Evolutionary conservation across 2,113 vertebrate genomes (phyloP), one percentile per base, ranked within the genome.

Genomic region (Centrocercus urophasianus): DNA sequence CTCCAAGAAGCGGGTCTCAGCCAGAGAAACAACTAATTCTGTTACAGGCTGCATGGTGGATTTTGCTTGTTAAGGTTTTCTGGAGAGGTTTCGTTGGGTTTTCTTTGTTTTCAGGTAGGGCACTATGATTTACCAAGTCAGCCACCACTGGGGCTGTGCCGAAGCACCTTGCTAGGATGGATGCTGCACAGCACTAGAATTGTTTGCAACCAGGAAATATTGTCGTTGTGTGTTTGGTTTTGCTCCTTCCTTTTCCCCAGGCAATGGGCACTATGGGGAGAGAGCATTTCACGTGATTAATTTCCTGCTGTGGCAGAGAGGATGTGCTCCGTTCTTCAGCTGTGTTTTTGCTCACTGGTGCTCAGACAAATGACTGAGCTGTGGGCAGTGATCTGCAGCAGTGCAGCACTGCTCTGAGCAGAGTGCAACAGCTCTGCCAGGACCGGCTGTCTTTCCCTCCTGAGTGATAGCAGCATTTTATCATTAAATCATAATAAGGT

Each of bases 341-440:
- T 77, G 45, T 86, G 67, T 43, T 90, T 92, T 79, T 90, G 67
- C 73, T 92, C 77, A 57, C 11, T 66, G 73, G 50, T 70, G 80
- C 90, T 93, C 76, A 90, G 91, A 80, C 64, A 83, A 92, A 86
- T 66, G 64, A 61, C 83, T 72, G 43, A 88, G 86, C 50, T 6
- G 38, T 66, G 60, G 65, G 89, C 93, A 95, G 91, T 0, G 6
- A 69, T 48, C 50, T 70, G 90, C 69, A 92, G 91, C 1, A 0
- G 64, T 54, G 66, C 57, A 89, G 88, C 4, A 1, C 65, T 36
- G 77, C 65, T 93, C 80, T 4, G 3, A 78, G 91, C 52, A 63
- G 61, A 60, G 59, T 42, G 38, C 48, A 61, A 78, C 71, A 72
- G 71, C 57, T 80, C 67, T 79, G 57, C n/a, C 79, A 85, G 83